phyloP scores from a whole-genome alignment of 2,113 vertebrate species.

The Loxodonta africana region DNA sequence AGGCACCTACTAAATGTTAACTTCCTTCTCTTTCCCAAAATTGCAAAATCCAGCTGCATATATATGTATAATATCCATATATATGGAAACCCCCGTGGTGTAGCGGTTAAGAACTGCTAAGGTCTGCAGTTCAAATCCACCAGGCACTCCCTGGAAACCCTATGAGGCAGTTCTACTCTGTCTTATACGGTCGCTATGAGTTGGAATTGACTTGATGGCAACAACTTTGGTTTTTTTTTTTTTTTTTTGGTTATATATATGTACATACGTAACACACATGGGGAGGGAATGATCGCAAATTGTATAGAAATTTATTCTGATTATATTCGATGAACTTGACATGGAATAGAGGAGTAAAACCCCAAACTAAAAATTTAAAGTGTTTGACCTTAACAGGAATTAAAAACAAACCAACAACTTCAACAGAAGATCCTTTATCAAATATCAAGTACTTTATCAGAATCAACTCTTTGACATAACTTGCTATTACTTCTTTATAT shows the following conservation, averaged over 20 bases:
- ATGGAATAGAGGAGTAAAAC: constrained; percentile 47
- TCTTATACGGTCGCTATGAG: too few species aligned
- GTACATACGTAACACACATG: not conserved
- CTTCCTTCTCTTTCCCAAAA: not conserved
- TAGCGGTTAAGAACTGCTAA: too few species aligned
- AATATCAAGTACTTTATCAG: constrained; percentile 40
- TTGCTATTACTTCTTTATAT: not conserved
- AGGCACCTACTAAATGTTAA: not conserved
- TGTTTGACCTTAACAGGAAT: constrained; percentile 19
- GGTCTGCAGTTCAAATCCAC: too few species aligned
- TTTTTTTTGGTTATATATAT: too few species aligned
- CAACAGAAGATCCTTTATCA: constrained; percentile 36
- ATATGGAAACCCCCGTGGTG: not conserved
- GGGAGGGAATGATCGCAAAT: not conserved
- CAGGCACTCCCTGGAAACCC: too few species aligned
- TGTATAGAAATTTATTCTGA: constrained; percentile 55
- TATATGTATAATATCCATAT: not conserved
- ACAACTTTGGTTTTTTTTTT: too few species aligned
- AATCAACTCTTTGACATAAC: constrained; percentile 33
- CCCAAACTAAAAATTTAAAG: constrained; percentile 51
- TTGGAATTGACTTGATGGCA: too few species aligned
- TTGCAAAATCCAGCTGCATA: not conserved
- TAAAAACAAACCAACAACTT: constrained; percentile 54
- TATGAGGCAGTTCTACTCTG: too few species aligned
- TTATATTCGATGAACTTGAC: constrained; percentile 15